Conservation (phyloP, 2,888 invertebrate species). For the Phortica okadai region DNA sequence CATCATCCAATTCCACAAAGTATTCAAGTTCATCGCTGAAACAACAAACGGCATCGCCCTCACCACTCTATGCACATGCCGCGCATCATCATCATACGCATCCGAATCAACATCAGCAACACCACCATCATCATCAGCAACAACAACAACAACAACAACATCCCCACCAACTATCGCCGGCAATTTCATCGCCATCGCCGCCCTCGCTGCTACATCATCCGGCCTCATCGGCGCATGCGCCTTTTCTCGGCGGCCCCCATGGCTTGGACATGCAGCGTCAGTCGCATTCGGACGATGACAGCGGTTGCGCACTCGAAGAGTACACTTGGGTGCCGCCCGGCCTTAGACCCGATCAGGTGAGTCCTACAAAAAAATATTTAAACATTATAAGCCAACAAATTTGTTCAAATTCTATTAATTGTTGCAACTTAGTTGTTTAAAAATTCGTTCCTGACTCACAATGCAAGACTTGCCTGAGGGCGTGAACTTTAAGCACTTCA, state of each 20-base stretch:
- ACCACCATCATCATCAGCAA: slow-evolving; percentile 37
- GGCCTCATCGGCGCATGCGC: slow-evolving; percentile 69
- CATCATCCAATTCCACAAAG: slow-evolving; percentile 66
- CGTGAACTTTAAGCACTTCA: background rate
- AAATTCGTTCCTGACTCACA: background rate
- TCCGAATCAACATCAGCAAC: slow-evolving; percentile 12
- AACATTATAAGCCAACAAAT: background rate
- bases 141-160: slow-evolving; percentile 52
- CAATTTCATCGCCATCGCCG: slow-evolving; percentile 75
- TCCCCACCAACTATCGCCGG: slow-evolving; percentile 71
- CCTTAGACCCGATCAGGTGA: slow-evolving; percentile 96
- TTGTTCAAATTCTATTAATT: slow-evolving; percentile 6
- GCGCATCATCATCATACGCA: slow-evolving; percentile 21
- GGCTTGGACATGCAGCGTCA: slow-evolving; percentile 85
- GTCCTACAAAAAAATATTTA: slow-evolving; percentile 45
- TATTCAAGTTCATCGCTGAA: slow-evolving; percentile 67
- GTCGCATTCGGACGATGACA: slow-evolving; percentile 97
- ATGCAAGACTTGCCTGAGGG: too few species aligned
- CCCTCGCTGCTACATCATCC: slow-evolving; percentile 74
- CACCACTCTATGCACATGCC: slow-evolving; percentile 38
- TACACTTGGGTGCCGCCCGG: slow-evolving; percentile 99
- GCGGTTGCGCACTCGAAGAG: slow-evolving; percentile 98
- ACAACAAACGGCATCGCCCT: slow-evolving; percentile 52
- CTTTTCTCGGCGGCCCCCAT: slow-evolving; percentile 74
- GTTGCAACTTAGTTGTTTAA: too few species aligned